Percentiles rank a stretch among this genome's conserved stretches.
Evolutionary conservation across 1,140 invertebrate species (phyloP).

Genomic region (Papilio machaon): DNA sequence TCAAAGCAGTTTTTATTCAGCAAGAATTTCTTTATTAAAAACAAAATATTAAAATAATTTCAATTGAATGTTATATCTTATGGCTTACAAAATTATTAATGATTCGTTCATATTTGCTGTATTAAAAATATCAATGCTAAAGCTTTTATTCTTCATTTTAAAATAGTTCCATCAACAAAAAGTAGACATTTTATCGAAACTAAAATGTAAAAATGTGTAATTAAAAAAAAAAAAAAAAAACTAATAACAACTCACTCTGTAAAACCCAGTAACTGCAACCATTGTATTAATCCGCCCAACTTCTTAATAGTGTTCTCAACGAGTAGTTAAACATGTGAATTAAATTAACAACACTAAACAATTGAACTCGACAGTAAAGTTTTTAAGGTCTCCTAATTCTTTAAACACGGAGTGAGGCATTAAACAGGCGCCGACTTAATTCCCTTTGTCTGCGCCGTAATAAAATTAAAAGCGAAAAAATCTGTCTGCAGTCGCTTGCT

Average conservation of each 20-base stretch:
- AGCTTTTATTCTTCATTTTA: too few species aligned
- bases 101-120: too few species aligned
- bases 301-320: neutral
- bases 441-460: slow-evolving; percentile 22
- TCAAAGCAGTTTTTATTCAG: neutral
- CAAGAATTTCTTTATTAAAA: neutral
- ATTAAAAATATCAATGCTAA: too few species aligned
- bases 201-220: neutral
- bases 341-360: slow-evolving; percentile 16
- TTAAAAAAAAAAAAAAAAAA: too few species aligned
- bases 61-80: too few species aligned
- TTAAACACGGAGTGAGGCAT: slow-evolving; percentile 11
- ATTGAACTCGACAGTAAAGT: slow-evolving; percentile 8
- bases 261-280: too few species aligned
- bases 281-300: neutral
- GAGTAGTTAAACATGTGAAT: slow-evolving; percentile 7
- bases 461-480: slow-evolving; percentile 32
- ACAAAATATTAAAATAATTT: neutral
- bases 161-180: too few species aligned
- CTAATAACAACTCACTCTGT: neutral
- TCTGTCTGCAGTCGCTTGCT: slow-evolving; percentile 26
- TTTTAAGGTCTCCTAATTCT: slow-evolving; percentile 14
- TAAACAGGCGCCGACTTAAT: slow-evolving; percentile 11
- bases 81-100: too few species aligned
- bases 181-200: too few species aligned